Conservation (phyloP, 2,113 vertebrate species). For the Gallinago jamesoni region DNA sequence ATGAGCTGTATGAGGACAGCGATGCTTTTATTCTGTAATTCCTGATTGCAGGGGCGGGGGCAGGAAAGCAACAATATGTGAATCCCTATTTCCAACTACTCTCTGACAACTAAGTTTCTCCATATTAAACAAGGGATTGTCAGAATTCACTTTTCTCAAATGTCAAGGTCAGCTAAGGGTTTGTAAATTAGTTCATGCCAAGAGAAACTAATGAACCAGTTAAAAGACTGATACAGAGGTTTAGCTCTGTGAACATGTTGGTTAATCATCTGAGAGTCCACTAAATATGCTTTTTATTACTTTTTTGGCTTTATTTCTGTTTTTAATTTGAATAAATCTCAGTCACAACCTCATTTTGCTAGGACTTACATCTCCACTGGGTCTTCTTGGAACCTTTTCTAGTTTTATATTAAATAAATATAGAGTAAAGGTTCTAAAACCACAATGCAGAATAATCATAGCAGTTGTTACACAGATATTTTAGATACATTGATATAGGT, state of each 20-base stretch:
- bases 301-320: not conserved
- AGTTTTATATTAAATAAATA: not conserved
- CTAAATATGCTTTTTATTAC: not conserved
- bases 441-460: not conserved
- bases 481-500: not conserved
- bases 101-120: not conserved
- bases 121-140: not conserved
- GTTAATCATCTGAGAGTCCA: conserved; percentile 9
- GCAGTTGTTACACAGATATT: not conserved
- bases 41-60: not conserved
- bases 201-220: conserved; percentile 23
- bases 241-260: not conserved
- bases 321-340: not conserved
- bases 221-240: not conserved
- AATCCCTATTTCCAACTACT: not conserved
- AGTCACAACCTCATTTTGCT: not conserved
- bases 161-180: conserved; percentile 25
- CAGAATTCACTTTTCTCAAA: conserved; percentile 19
- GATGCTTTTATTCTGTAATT: not conserved
- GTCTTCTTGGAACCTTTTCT: not conserved
- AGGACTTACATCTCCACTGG: not conserved
- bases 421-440: not conserved
- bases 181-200: conserved; percentile 23
- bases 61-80: not conserved
- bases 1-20: not conserved